A percentile compares a stretch with the other conserved stretches of the same genome.
These are phyloP conservation scores for Syndactyla subalaris DNA, from an alignment of 2,797 vertebrate genomes.

Conservation along the genomic window DNA sequence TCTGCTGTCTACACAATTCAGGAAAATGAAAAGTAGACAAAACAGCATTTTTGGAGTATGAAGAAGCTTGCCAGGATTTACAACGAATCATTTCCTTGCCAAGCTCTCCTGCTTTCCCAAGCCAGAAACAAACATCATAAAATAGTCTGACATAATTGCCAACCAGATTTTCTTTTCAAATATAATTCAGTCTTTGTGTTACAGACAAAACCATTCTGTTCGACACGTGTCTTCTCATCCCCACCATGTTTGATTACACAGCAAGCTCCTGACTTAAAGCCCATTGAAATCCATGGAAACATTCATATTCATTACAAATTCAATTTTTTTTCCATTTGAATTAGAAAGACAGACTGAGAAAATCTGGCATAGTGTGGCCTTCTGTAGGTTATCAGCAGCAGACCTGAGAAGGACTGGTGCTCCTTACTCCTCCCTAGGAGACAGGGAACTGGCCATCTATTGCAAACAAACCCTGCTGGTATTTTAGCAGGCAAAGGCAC, in stretches of 20 bases:
- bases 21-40: background rate
- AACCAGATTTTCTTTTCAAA: background rate
- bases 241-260: background rate
- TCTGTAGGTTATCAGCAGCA: background rate
- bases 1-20: background rate
- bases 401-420: background rate
- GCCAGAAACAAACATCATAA: constrained; percentile 17
- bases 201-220: background rate
- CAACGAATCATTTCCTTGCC: background rate
- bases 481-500: constrained; percentile 67
- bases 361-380: background rate
- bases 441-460: background rate
- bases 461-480: constrained; percentile 61
- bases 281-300: background rate
- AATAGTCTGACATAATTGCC: background rate
- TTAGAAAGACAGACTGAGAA: background rate
- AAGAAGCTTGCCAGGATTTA: background rate
- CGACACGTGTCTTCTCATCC: background rate
- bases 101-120: background rate
- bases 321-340: background rate
- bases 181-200: background rate
- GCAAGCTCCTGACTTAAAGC: background rate
- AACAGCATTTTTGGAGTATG: background rate
- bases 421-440: background rate
- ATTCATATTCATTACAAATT: background rate